phyloP scores from a whole-genome alignment of 2,113 vertebrate genomes.

The Cairina moschata region DNA sequence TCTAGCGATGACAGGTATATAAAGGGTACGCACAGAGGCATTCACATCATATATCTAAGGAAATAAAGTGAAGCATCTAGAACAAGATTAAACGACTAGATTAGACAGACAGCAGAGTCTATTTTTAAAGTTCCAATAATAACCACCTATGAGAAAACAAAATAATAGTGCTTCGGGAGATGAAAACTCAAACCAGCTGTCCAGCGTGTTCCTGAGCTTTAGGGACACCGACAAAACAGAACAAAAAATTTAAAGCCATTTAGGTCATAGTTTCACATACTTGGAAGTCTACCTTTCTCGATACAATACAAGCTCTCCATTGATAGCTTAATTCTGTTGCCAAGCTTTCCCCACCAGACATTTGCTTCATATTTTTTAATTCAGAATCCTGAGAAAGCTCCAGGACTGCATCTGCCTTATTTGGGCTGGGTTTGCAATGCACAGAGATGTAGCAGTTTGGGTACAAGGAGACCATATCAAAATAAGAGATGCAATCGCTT shows the following conservation, averaged over 20 bases:
- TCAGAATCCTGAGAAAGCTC: not conserved
- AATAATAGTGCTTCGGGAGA: not conserved
- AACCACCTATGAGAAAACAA: constrained; percentile 21
- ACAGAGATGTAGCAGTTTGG: not conserved
- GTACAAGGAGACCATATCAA: not conserved
- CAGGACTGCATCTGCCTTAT: not conserved
- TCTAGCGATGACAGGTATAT: not conserved
- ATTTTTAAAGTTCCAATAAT: constrained; percentile 46
- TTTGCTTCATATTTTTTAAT: not conserved
- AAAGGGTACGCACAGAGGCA: not conserved
- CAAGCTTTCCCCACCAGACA: not conserved
- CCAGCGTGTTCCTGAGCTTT: not conserved
- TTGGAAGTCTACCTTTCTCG: not conserved
- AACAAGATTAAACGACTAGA: constrained; percentile 13
- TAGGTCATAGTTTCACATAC: not conserved
- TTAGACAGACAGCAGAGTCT: constrained; percentile 17
- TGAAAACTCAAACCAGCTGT: not conserved
- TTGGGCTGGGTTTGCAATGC: not conserved
- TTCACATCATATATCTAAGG: not conserved
- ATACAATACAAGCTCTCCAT: not conserved
- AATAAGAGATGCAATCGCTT: not conserved
- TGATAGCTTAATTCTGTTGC: not conserved
- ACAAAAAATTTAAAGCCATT: not conserved
- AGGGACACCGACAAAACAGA: not conserved
- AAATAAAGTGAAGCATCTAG: constrained; percentile 5